Evolutionary conservation across 2,888 invertebrate genomes (phyloP).

Genomic region (Thalpophila matura): DNA sequence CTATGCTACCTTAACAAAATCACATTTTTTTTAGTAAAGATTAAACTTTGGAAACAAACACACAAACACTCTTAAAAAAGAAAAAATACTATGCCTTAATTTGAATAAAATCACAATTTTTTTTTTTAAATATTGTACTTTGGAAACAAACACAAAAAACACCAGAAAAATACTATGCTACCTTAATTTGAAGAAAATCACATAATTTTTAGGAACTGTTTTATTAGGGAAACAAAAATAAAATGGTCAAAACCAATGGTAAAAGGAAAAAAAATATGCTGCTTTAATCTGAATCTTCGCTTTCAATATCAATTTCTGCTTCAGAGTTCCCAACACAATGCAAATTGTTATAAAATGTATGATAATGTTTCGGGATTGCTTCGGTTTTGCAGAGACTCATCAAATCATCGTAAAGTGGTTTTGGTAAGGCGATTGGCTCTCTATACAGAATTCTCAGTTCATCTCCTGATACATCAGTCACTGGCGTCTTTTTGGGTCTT

Average conservation of each 20-base stretch:
- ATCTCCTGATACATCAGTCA: slow-evolving; percentile 33
- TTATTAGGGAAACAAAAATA: too few species aligned
- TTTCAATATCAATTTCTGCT: slow-evolving; percentile 10
- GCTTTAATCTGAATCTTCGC: slow-evolving; percentile 6
- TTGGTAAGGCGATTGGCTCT: slow-evolving; percentile 38
- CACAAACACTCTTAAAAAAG: neutral
- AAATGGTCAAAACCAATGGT: too few species aligned
- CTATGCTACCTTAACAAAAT: too few species aligned
- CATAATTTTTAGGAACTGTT: too few species aligned
- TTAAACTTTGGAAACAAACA: slow-evolving; percentile 1
- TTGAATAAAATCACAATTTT: neutral
- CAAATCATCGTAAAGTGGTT: slow-evolving; percentile 40
- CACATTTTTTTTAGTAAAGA: neutral
- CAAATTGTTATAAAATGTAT: slow-evolving; percentile 43
- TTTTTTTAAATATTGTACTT: too few species aligned
- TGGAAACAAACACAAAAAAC: too few species aligned
- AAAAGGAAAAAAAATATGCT: too few species aligned
- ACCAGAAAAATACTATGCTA: too few species aligned
- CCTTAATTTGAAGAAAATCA: too few species aligned
- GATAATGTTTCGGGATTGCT: slow-evolving; percentile 45
- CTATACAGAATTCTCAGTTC: slow-evolving; percentile 30
- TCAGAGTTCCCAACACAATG: slow-evolving; percentile 30
- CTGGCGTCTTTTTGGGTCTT: slow-evolving; percentile 32
- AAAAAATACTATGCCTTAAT: neutral
- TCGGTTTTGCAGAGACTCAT: slow-evolving; percentile 42